These are phyloP conservation scores for Columba guinea DNA, from an alignment of 2,797 vertebrate genomes.

Conservation along the genomic window DNA sequence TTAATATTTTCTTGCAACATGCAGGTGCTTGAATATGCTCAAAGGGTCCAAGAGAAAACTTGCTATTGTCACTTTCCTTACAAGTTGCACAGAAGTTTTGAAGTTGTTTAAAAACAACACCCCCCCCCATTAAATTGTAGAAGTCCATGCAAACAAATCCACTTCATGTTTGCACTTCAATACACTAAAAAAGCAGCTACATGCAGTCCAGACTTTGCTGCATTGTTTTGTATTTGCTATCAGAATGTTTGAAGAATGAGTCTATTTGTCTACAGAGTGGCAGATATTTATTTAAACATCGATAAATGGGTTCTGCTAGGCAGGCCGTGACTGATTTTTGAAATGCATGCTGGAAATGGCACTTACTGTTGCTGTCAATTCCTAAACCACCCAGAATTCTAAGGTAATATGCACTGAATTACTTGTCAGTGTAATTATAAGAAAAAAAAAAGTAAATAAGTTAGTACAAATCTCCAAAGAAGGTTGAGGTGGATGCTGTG, in stretches of 20 bases:
- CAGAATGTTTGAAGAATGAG: background rate
- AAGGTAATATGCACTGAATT: background rate
- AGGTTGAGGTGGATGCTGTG: background rate
- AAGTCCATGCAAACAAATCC: background rate
- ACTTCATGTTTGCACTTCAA: background rate
- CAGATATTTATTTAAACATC: background rate
- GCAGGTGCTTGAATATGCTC: background rate
- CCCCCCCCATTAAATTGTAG: background rate
- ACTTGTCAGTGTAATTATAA: background rate
- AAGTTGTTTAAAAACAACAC: background rate
- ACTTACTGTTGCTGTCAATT: background rate
- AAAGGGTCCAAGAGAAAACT: background rate
- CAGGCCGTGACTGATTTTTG: background rate
- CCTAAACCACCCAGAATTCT: background rate
- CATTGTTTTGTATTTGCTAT: background rate
- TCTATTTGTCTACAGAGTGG: background rate
- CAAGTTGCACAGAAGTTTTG: background rate
- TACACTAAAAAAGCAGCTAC: background rate
- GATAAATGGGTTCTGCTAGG: background rate
- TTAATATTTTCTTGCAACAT: background rate
- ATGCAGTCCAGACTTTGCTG: background rate
- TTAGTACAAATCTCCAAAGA: background rate
- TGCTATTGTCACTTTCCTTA: background rate
- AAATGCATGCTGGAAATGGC: rapidly evolving
- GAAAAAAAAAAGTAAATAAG: background rate